These are phyloP conservation scores for Stigmatopora argus DNA, from an alignment of 2,113 vertebrate genomes.

Conservation along the genomic window DNA sequence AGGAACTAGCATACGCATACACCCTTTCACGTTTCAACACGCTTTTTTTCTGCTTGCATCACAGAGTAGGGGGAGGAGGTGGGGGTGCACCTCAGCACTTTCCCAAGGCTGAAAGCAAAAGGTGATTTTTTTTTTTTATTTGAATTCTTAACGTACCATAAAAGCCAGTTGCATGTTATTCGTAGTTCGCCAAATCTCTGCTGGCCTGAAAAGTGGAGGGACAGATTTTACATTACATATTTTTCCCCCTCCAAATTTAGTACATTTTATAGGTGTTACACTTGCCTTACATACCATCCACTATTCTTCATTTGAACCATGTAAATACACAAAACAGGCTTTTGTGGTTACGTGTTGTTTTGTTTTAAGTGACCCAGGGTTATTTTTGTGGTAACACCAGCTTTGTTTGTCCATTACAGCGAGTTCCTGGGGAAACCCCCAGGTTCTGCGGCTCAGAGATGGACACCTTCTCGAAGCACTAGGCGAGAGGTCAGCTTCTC, in stretches of 20 bases:
- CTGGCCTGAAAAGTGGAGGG: not conserved
- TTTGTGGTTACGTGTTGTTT: not conserved
- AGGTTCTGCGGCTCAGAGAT: slow-evolving; percentile 99
- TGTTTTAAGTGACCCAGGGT: not conserved
- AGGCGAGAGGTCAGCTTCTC: slow-evolving; percentile 98
- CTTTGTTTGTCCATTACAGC: slow-evolving; percentile 64
- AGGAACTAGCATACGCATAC: slow-evolving; percentile 1
- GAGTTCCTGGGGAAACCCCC: slow-evolving; percentile 99
- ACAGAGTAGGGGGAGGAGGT: slow-evolving; percentile 98
- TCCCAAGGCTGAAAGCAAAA: slow-evolving; percentile 99
- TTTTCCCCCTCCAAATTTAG: not conserved
- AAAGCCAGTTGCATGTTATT: not conserved
- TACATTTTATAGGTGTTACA: not conserved
- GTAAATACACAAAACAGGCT: not conserved
- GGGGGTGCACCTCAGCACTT: slow-evolving; percentile 99
- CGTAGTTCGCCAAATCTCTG: not conserved
- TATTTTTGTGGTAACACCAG: not conserved
- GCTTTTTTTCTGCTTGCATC: slow-evolving; percentile 22
- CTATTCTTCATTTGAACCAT: not conserved
- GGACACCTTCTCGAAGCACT: slow-evolving; percentile 99
- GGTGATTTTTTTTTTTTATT: slow-evolving; percentile 66
- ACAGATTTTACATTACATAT: not conserved
- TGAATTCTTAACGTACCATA: slow-evolving; percentile 1
- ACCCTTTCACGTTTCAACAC: slow-evolving; percentile 10
- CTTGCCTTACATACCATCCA: not conserved